Evolutionary conservation across 2,797 vertebrate species (phyloP).

Genomic region (Muscicapa comitata): DNA sequence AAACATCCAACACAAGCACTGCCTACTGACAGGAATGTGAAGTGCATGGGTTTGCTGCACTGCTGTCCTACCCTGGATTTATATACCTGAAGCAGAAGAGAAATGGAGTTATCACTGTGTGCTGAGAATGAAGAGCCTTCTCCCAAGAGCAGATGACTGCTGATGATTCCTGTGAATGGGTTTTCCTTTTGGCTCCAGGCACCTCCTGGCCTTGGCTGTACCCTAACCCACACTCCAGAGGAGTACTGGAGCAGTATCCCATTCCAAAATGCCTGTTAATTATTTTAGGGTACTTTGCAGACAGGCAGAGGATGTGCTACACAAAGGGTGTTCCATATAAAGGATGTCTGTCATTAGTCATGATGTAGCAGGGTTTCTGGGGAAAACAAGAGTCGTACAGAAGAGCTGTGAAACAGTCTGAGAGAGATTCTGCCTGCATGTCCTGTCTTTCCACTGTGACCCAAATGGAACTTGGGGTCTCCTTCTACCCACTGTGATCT

Average conservation of each 20-base stretch:
- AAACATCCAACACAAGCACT: neutral
- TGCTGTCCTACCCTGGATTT: neutral
- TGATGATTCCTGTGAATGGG: neutral
- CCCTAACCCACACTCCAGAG: neutral
- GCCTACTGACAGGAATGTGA: neutral
- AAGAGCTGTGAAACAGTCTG: neutral
- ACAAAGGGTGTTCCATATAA: neutral
- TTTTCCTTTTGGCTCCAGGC: neutral
- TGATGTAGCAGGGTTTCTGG: neutral
- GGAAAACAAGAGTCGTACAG: neutral
- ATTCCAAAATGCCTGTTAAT: neutral
- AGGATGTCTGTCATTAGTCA: neutral
- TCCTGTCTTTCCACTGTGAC: neutral
- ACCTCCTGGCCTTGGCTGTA: neutral
- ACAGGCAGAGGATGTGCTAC: neutral
- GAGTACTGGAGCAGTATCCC: neutral
- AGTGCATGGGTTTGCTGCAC: neutral
- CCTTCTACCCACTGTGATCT: neutral
- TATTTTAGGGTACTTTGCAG: neutral
- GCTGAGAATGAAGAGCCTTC: neutral
- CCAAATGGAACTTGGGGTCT: neutral
- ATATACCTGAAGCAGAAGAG: neutral
- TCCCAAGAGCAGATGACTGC: neutral
- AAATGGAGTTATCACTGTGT: neutral
- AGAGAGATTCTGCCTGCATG: neutral